Evolutionary conservation across 2,888 invertebrate species (phyloP), one percentile per base, ranked within the genome.

Genomic region (Aproaerema taeniolella): DNA sequence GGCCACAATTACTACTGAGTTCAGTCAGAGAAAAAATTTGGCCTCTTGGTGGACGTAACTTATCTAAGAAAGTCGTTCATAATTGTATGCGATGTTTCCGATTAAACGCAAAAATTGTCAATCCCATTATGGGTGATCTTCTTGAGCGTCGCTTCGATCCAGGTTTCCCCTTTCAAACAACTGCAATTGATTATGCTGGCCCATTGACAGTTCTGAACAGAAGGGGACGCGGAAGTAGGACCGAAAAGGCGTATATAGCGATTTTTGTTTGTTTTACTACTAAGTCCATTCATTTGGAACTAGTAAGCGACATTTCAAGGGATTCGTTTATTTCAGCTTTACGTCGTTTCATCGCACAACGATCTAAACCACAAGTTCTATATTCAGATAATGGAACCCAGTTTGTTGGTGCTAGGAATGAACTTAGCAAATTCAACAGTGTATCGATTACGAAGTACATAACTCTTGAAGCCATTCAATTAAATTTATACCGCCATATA

Each of bases 301-400:
- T n/a, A n/a, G n/a, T n/a, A n/a, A n/a, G n/a, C n/a, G n/a, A n/a
- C n/a, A n/a, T n/a, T n/a, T n/a, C n/a, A n/a, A n/a, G n/a, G n/a
- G n/a, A n/a, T n/a, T n/a, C n/a, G n/a, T n/a, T n/a, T n/a, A n/a
- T n/a, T n/a, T n/a, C n/a, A n/a, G n/a, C n/a, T 3, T 6, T 2
- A 10, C 16, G 10, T 6, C 11, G 16, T 5, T 32, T 17, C 17
- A 17, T 32, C 9, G 32, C 17, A n/a, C n/a, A n/a, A n/a, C n/a
- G n/a, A n/a, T n/a, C n/a, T n/a, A n/a, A n/a, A n/a, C n/a, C n/a
- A n/a, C n/a, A n/a, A n/a, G n/a, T n/a, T n/a, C n/a, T n/a, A n/a
- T n/a, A n/a, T n/a, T n/a, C n/a, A n/a, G 8, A n/a, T 31, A 46
- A 46, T 12, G 46, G 42, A 2, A 43, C 37, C 2, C 44, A 45